phyloP scores from a whole-genome alignment of 2,113 vertebrate species.

The Symphodus melops region DNA sequence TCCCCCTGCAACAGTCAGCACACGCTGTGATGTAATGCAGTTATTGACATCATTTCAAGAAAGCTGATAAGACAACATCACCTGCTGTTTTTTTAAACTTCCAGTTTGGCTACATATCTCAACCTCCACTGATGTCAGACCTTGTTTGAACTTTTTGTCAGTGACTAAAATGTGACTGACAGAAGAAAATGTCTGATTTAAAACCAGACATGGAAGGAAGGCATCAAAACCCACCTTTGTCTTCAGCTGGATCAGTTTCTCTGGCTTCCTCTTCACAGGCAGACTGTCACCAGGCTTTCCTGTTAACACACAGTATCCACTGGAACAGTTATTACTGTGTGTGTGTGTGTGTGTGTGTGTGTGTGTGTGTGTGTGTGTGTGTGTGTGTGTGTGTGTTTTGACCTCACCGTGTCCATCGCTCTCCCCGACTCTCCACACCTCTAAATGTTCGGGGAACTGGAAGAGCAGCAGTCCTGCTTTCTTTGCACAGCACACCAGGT shows the following conservation, averaged over 20 bases:
- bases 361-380: not conserved
- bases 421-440: slow-evolving; percentile 94
- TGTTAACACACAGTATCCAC: slow-evolving; percentile 47
- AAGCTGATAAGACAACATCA: no score
- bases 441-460: slow-evolving; percentile 92
- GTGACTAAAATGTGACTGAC: no score
- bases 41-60: no score
- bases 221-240: slow-evolving; percentile 85
- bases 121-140: not conserved
- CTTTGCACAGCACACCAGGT: slow-evolving; percentile 91
- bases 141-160: not conserved
- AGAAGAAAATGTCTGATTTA: not conserved
- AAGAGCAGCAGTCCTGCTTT: slow-evolving; percentile 91
- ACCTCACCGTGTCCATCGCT: slow-evolving; percentile 85
- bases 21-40: not conserved
- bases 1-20: slow-evolving; percentile 83
- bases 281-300: slow-evolving; percentile 89
- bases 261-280: slow-evolving; percentile 86
- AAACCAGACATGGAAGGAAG: not conserved
- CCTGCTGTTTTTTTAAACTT: no score
- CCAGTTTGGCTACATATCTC: no score
- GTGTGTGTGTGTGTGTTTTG: not conserved
- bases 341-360: not conserved
- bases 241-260: slow-evolving; percentile 93
- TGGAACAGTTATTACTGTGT: not conserved